These are phyloP conservation scores for Rhingia campestris DNA, from an alignment of 2,888 invertebrate genomes.

Conservation along the genomic window DNA sequence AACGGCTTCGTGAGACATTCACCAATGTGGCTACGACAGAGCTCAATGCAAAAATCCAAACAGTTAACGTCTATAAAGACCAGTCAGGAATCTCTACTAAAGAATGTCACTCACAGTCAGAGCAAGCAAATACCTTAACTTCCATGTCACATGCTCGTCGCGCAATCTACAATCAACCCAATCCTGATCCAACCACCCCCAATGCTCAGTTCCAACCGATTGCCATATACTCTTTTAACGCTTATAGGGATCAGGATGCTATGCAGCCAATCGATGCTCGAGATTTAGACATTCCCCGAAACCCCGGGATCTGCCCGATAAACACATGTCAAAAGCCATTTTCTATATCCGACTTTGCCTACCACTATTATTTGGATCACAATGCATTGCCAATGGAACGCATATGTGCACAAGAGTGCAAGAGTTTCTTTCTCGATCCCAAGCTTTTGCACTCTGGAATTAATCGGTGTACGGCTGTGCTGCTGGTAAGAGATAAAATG, in stretches of 20 bases:
- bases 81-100: background rate
- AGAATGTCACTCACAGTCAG: background rate
- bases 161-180: conserved; percentile 63
- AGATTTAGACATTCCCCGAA: conserved; percentile 76
- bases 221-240: background rate
- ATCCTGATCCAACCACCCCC: background rate
- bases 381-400: conserved; percentile 78
- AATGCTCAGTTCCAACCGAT: conserved; percentile 30
- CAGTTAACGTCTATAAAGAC: background rate
- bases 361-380: conserved; percentile 79
- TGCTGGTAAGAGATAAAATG: conserved; percentile 78
- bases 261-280: conserved; percentile 26
- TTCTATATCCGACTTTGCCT: conserved; percentile 79
- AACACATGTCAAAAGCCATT: conserved; percentile 76
- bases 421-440: conserved; percentile 79
- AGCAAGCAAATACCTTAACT: background rate
- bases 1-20: conserved; percentile 20
- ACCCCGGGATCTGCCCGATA: conserved; percentile 79
- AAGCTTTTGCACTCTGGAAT: conserved; percentile 73
- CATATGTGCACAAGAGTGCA: conserved; percentile 76
- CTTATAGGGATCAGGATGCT: conserved; percentile 2
- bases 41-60: conserved; percentile 10
- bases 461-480: conserved; percentile 78
- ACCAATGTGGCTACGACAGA: conserved; percentile 3
- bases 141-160: conserved; percentile 64